Evolutionary conservation across 2,797 vertebrate species (phyloP), one percentile per base, ranked within the genome.

Genomic region (Amniataba percoides): DNA sequence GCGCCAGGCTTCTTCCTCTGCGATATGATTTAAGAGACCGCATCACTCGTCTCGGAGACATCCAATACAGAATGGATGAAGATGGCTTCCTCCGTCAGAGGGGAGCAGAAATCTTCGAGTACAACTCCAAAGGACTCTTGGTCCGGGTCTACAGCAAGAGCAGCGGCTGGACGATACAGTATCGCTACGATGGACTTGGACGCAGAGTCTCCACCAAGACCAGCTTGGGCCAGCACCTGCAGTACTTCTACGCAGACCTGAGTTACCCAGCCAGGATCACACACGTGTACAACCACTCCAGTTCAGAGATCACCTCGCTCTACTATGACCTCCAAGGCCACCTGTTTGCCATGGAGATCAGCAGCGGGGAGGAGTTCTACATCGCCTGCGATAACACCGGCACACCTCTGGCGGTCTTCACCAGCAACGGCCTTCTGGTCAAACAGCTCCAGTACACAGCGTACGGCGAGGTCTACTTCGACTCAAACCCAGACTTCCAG

Each of bases 401-500:
- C 16, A 99, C 98, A 0, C 98, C 98, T 0, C 74, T 99, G 82
- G 98, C 97, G 1, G 96, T 99, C 71, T 99, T 99, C 87, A 99
- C 97, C 79, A 99, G 97, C 91, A 98, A 99, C 0, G 98, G 98
- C 36, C 95, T 97, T 3, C 96, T 99, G 94, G 95, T 99, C 36
- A 99, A 99, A 79, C 98, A 99, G 94, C 95, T 99, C n/a, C 98
- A 99, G 64, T 99, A 99, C 87, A 99, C 98, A 0, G 98, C 98
- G 0, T 99, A 98, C 0, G 98, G 98, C 0, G 98, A 99, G 82
- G 96, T 99, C 84, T 99, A 99, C 91, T 97, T 99, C 0, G 98
- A 99, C 91, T 99, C 98, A 8, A 99, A 99, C 87, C 96, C 97
- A 53, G 98, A 99, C 85, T 98, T 99, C 74, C 98, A 99, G 86